Evolutionary conservation across 1,140 invertebrate species (phyloP).

Genomic region (Eriocheir sinensis): DNA sequence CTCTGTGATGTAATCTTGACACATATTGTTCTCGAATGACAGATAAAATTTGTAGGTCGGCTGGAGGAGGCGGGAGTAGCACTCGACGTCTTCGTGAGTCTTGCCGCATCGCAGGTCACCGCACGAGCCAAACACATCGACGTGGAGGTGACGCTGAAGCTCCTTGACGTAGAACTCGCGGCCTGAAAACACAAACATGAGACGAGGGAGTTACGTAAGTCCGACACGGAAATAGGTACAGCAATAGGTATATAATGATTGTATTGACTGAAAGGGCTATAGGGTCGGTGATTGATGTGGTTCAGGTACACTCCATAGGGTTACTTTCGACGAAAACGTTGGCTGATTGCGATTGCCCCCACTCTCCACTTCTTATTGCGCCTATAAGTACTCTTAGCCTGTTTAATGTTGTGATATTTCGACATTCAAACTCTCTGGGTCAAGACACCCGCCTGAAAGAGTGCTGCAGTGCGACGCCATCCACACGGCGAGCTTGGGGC

Average conservation of each 20-base stretch:
- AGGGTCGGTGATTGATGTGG: too few species aligned
- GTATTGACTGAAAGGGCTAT: too few species aligned
- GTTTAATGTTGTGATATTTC: too few species aligned
- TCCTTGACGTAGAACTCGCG: constrained; percentile 82
- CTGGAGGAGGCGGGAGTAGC: constrained; percentile 80
- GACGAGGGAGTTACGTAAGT: too few species aligned
- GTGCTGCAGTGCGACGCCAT: constrained; percentile 84
- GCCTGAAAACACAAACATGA: constrained; percentile 30
- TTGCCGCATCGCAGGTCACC: constrained; percentile 78
- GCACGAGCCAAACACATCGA: constrained; percentile 85
- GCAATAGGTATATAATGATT: too few species aligned
- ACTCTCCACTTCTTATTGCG: too few species aligned
- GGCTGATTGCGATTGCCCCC: too few species aligned
- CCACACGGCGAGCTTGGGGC: constrained; percentile 82
- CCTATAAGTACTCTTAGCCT: too few species aligned
- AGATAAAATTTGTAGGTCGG: constrained; percentile 83
- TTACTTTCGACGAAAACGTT: too few species aligned
- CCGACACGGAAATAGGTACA: too few species aligned
- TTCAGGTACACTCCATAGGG: too few species aligned
- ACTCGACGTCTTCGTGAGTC: constrained; percentile 67
- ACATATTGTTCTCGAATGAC: constrained; percentile 83
- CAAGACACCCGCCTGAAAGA: constrained; percentile 37
- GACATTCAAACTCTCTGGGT: too few species aligned
- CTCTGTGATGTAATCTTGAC: constrained; percentile 82
- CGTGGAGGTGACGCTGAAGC: constrained; percentile 82